Percentiles rank a stretch among this genome's conserved stretches.
Conservation (phyloP, 2,797 vertebrate genomes). For the Peromyscus aztecus region DNA sequence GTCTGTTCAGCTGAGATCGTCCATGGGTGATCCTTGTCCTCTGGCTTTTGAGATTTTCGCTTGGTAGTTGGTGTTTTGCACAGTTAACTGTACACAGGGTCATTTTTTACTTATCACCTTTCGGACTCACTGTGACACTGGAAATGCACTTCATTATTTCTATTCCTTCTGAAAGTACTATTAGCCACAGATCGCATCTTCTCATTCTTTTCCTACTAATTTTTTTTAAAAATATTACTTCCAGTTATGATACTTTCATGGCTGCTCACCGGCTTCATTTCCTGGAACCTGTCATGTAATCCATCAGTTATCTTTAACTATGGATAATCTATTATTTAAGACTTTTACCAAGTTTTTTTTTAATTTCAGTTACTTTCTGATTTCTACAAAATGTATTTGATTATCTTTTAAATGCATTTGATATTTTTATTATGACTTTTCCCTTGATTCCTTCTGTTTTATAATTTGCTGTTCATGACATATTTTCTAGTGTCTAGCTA, state of each 20-base stretch:
- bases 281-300: neutral
- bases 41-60: neutral
- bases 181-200: neutral
- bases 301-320: neutral
- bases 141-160: neutral
- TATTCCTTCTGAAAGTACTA: neutral
- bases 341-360: neutral
- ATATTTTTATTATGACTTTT: neutral
- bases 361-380: neutral
- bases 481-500: neutral
- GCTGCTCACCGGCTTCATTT: neutral
- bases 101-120: neutral
- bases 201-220: neutral
- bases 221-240: slow-evolving; percentile 25
- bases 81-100: neutral
- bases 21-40: neutral
- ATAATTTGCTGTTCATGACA: neutral
- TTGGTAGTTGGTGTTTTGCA: slow-evolving; percentile 4
- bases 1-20: neutral
- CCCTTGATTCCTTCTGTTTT: neutral
- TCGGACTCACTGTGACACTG: neutral
- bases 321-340: neutral
- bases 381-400: slow-evolving; percentile 11
- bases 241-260: neutral
- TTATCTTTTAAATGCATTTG: neutral